phyloP scores from a whole-genome alignment of 2,888 invertebrate species.

The Mellilla xanthometata region DNA sequence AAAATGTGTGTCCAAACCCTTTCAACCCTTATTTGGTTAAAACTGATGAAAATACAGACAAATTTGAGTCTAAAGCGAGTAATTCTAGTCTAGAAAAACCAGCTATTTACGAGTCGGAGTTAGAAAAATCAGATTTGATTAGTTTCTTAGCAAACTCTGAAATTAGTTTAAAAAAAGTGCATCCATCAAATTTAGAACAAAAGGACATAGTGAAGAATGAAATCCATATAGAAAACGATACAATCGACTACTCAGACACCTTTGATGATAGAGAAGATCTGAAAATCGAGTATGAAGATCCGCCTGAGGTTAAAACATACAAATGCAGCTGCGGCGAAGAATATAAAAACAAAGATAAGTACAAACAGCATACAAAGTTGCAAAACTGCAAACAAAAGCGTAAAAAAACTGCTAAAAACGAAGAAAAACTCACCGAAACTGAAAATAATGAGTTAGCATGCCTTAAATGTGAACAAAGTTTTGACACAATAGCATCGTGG shows the following conservation, averaged over 20 bases:
- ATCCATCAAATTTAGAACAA: not conserved
- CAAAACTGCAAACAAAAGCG: constrained; percentile 32
- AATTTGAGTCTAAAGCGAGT: constrained; percentile 6
- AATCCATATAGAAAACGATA: constrained; percentile 15
- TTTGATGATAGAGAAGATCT: constrained; percentile 28
- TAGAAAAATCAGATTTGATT: constrained; percentile 16
- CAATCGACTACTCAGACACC: constrained; percentile 25
- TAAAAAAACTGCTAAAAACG: constrained; percentile 15
- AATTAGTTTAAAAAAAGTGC: constrained; percentile 10
- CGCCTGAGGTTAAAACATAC: constrained; percentile 25
- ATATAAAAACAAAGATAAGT: constrained; percentile 30
- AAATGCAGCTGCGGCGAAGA: constrained; percentile 25
- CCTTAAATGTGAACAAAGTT: constrained; percentile 34
- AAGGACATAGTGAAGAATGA: constrained; percentile 12
- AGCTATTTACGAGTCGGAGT: constrained; percentile 3
- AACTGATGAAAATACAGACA: constrained; percentile 14
- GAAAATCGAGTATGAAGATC: constrained; percentile 21
- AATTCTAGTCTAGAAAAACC: constrained; percentile 14
- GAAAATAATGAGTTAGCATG: constrained; percentile 31
- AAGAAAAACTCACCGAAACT: not conserved
- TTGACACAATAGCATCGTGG: constrained; percentile 34
- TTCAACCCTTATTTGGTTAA: constrained; percentile 16
- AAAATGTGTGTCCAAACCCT: constrained; percentile 37
- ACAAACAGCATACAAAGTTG: constrained; percentile 34
- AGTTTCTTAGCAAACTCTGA: constrained; percentile 4